Evolutionary conservation across 2,888 invertebrate genomes (phyloP), one percentile per base, ranked within the genome.

Genomic region (Spodoptera picta): DNA sequence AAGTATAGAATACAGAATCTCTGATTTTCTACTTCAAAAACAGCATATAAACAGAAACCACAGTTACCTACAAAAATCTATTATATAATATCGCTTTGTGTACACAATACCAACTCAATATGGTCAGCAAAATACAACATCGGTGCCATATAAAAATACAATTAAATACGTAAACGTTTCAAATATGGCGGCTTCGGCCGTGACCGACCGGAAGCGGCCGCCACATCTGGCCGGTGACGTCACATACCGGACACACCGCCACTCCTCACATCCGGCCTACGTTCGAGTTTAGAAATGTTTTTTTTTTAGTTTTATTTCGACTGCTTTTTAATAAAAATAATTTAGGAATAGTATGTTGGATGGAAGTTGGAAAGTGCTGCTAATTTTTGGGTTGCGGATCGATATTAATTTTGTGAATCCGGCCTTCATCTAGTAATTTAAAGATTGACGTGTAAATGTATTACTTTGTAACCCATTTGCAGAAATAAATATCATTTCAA

Each of bases 181-280:
- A 72, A 77, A 80, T 77, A 78, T 75, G 63, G 70, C 49, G 65
- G 61, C 7, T 14, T 53, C 71, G 79, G 63, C 71, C 68, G 61
- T 71, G 79, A 74, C 80, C 73, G 77, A 60, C 83, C 89, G 90
- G 90, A 90, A 85, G 82, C 70, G 79, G 72, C 72, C 76, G 84
- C 80, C 85, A 86, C 90, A 88, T 90, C 88, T 89, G 90, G 85
- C 82, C 81, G 64, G 67, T 84, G 85, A 85, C 87, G 86, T 84
- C 83, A 81, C 82, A 60, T 58, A 69, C 77, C 82, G 90, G 91
- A 90, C 83, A 78, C 80, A 78, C 80, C 79, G 79, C 75, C 83
- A 81, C 82, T 81, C 83, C 77, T 77, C 80, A 59, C 80, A 62
- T 75, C 76, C 80, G 73, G 56, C 56, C 56, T 58, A 59, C 66